Conservation (phyloP, 92 coral and sea anemone genomes). For the Plumapathes pennacea region DNA sequence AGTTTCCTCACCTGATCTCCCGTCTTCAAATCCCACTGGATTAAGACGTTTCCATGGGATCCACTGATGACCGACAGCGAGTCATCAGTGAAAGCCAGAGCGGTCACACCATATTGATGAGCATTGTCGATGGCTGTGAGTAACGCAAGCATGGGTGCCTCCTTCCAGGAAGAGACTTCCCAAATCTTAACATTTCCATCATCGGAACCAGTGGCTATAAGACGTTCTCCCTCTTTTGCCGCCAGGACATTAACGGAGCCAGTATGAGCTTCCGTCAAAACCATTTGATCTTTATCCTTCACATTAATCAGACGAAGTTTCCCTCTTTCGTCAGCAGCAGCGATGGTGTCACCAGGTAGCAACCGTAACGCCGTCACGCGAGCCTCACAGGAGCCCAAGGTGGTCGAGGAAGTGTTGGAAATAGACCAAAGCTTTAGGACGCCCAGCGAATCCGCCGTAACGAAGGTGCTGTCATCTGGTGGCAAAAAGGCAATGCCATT, state of each 20-base stretch:
- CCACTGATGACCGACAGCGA: constrained; percentile 32
- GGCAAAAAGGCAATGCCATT: constrained; percentile 37
- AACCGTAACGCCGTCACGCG: constrained; percentile 20
- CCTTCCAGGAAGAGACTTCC: constrained; percentile 1
- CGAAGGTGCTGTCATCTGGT: constrained; percentile 20
- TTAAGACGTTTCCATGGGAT: constrained; percentile 42
- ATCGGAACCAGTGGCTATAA: constrained; percentile 23
- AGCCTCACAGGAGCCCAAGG: constrained; percentile 5
- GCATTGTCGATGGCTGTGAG: constrained; percentile 8
- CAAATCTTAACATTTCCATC: constrained; percentile 21
- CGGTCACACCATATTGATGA: constrained; percentile 17
- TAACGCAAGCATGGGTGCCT: background rate
- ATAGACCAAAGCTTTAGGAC: constrained; percentile 4
- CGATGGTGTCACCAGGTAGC: constrained; percentile 3
- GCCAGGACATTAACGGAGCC: constrained; percentile 4
- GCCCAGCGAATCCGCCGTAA: constrained; percentile 26
- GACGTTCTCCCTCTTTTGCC: background rate
- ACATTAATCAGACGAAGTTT: constrained; percentile 12
- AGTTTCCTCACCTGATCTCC: constrained; percentile 12
- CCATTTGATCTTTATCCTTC: background rate
- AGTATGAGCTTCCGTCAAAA: constrained; percentile 12
- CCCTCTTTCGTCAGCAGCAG: constrained; percentile 34
- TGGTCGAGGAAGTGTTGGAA: background rate
- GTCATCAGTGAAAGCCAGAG: constrained; percentile 28
- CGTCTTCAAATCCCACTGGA: constrained; percentile 2